Evolutionary conservation across 2,888 invertebrate genomes (phyloP).

Genomic region (Colletes collaris): DNA sequence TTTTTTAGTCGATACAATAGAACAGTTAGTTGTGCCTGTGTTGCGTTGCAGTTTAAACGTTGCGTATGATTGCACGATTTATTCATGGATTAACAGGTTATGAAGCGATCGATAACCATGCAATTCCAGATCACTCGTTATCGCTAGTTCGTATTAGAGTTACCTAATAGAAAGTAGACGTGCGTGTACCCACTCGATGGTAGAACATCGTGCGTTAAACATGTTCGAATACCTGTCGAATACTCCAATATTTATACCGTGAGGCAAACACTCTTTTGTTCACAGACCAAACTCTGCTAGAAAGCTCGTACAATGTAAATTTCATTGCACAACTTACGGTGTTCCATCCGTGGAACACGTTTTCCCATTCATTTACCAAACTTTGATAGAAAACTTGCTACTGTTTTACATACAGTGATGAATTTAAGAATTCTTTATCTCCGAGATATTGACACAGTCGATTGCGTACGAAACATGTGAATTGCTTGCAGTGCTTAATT

Average conservation of each 20-base stretch:
- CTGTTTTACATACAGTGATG: too few species aligned
- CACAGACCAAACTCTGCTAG: neutral
- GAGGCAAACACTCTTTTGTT: neutral
- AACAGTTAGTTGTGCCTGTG: slow-evolving; percentile 24
- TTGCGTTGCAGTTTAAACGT: slow-evolving; percentile 17
- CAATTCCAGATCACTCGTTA: slow-evolving; percentile 30
- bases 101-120: slow-evolving; percentile 12
- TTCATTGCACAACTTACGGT: neutral
- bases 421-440: too few species aligned
- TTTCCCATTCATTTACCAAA: too few species aligned
- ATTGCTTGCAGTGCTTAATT: neutral
- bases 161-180: slow-evolving; percentile 25
- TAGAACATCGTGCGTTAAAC: slow-evolving; percentile 24
- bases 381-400: too few species aligned
- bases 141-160: slow-evolving; percentile 20
- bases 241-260: slow-evolving; percentile 55
- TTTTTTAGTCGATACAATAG: slow-evolving; percentile 21
- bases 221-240: slow-evolving; percentile 61
- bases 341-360: too few species aligned
- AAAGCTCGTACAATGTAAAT: neutral
- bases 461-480: too few species aligned
- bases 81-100: slow-evolving; percentile 19
- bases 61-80: slow-evolving; percentile 34
- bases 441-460: too few species aligned
- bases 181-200: slow-evolving; percentile 6